phyloP scores from a whole-genome alignment of 2,797 vertebrate species.

The Protosalanx chinensis region DNA sequence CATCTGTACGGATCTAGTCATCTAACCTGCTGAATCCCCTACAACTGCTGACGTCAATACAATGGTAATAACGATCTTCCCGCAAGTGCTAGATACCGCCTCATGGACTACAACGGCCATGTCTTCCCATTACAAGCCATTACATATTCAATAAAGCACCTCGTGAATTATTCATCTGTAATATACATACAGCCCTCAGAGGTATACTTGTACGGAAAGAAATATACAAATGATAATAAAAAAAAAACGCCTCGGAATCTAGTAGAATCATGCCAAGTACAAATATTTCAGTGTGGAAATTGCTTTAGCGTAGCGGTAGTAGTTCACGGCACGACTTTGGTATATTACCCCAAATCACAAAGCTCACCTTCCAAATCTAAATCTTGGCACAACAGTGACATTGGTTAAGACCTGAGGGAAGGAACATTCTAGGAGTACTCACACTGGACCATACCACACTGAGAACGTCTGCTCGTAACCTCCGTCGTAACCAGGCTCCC shows the following conservation, averaged over 20 bases:
- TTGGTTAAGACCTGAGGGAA: slow-evolving; percentile 14
- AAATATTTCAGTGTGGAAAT: slow-evolving; percentile 27
- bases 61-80: slow-evolving; percentile 9
- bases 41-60: background rate
- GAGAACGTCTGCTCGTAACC: slow-evolving; percentile 99
- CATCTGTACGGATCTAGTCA: background rate
- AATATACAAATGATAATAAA: slow-evolving; percentile 1
- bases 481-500: slow-evolving; percentile 97
- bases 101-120: slow-evolving; percentile 22
- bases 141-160: slow-evolving; percentile 1
- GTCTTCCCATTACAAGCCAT: slow-evolving; percentile 9
- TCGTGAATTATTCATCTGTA: slow-evolving; percentile 33
- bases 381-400: background rate
- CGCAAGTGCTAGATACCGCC: background rate
- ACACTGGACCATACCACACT: slow-evolving; percentile 99
- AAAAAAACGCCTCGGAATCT: background rate
- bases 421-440: slow-evolving; percentile 87
- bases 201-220: background rate
- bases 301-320: background rate
- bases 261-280: slow-evolving; percentile 17
- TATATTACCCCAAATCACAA: too few species aligned
- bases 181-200: slow-evolving; percentile 1
- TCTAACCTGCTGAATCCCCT: background rate
- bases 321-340: too few species aligned
- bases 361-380: background rate